Conservation (phyloP, 2,888 invertebrate species). For the Hydraecia micacea region DNA sequence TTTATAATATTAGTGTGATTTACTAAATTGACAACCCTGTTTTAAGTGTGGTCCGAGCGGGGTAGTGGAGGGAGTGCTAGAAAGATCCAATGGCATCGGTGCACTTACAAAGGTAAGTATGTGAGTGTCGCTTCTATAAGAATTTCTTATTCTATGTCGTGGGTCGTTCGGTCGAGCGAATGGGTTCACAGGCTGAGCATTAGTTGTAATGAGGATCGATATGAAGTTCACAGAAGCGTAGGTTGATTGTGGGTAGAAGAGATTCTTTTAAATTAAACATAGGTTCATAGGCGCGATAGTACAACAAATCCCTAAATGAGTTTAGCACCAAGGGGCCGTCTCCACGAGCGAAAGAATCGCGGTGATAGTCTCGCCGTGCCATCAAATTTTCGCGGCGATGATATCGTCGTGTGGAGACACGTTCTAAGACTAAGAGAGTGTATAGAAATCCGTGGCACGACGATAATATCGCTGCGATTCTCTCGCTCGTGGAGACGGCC, state of each 20-base stretch:
- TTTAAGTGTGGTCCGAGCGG: not conserved
- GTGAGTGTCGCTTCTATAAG: not conserved
- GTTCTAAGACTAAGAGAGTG: too few relatives aligned
- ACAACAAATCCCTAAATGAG: not conserved
- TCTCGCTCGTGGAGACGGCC: too few relatives aligned
- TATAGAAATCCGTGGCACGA: too few relatives aligned
- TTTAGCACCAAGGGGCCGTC: too few relatives aligned
- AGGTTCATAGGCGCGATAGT: not conserved
- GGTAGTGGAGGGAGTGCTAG: not conserved
- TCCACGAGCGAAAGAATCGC: too few relatives aligned
- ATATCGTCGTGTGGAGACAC: too few relatives aligned
- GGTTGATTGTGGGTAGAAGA: not conserved
- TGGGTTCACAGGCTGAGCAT: slow-evolving; percentile 34
- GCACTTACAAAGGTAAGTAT: not conserved
- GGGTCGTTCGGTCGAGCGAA: slow-evolving; percentile 46
- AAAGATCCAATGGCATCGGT: not conserved
- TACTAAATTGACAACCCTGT: not conserved
- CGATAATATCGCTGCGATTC: too few relatives aligned
- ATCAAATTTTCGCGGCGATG: too few relatives aligned
- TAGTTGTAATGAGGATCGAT: slow-evolving; percentile 43
- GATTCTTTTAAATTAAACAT: slow-evolving; percentile 10
- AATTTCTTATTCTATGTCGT: slow-evolving; percentile 19
- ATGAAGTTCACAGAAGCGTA: slow-evolving; percentile 15
- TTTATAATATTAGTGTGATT: too few relatives aligned
- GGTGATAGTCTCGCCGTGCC: too few relatives aligned